Conservation (phyloP, 2,113 vertebrate species). For the Scomber colias region DNA sequence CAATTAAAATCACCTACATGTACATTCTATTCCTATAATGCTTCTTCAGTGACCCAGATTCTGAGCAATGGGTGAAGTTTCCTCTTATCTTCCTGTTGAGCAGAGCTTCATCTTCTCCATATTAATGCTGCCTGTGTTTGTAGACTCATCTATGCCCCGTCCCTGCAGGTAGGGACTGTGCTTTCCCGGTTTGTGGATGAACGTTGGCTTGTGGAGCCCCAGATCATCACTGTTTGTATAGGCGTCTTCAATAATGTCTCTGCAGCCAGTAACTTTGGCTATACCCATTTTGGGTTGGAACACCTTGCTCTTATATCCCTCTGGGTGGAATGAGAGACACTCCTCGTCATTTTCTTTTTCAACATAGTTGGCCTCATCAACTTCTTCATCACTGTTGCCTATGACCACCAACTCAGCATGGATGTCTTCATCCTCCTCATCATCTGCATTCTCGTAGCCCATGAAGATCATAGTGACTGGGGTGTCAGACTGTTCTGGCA, state of each 20-base stretch:
- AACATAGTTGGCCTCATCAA: slow-evolving; percentile 64
- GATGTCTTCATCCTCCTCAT: slow-evolving; percentile 87
- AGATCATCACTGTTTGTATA: slow-evolving; percentile 84
- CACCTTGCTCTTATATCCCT: slow-evolving; percentile 87
- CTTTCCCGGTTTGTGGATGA: slow-evolving; percentile 73
- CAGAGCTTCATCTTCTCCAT: slow-evolving; percentile 65
- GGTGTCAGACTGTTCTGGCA: slow-evolving; percentile 81
- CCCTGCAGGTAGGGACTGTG: slow-evolving; percentile 43
- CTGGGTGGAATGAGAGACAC: slow-evolving; percentile 83
- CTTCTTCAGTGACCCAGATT: not conserved
- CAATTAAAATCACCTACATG: not conserved
- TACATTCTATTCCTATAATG: not conserved
- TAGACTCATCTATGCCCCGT: slow-evolving; percentile 79
- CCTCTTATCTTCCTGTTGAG: slow-evolving; percentile 34
- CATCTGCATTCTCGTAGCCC: slow-evolving; percentile 92
- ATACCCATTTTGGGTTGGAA: slow-evolving; percentile 82
- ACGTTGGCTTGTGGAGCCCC: slow-evolving; percentile 84
- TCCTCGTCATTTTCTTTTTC: slow-evolving; percentile 44
- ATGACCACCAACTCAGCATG: slow-evolving; percentile 93
- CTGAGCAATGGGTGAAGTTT: not conserved
- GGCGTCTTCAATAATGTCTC: slow-evolving; percentile 40
- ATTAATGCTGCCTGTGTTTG: slow-evolving; percentile 86
- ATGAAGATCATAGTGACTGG: slow-evolving; percentile 97
- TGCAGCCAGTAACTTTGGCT: slow-evolving; percentile 34
- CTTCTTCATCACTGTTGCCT: slow-evolving; percentile 85